Conservation (phyloP, 2,888 invertebrate genomes). For the Platycheirus rosarum region DNA sequence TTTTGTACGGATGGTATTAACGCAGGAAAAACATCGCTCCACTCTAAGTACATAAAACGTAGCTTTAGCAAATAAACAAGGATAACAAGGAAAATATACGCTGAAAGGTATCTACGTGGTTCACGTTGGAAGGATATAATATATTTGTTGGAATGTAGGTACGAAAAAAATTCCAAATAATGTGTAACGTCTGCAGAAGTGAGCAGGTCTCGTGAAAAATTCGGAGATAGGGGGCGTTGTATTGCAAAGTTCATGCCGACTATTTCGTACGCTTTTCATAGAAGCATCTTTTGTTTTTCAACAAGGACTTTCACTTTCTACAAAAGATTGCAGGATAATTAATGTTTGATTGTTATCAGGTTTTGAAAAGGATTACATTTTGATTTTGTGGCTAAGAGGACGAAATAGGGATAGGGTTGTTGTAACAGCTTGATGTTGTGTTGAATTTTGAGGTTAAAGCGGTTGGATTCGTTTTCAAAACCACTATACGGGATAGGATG, state of each 20-base stretch:
- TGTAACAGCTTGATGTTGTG: constrained; percentile 32
- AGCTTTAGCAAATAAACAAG: constrained; percentile 9
- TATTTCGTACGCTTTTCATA: not conserved
- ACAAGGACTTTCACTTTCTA: not conserved
- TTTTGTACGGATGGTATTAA: not conserved
- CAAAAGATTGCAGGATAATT: constrained; percentile 30
- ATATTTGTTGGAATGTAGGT: not conserved
- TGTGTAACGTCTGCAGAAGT: constrained; percentile 17
- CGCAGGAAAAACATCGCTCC: not conserved
- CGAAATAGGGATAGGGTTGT: constrained; percentile 33
- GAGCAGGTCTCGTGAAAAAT: constrained; percentile 37
- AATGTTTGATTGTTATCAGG: constrained; percentile 64
- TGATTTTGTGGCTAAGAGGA: constrained; percentile 37
- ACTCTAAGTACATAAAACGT: constrained; percentile 1
- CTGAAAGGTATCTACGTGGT: constrained; percentile 26
- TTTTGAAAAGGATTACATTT: constrained; percentile 46
- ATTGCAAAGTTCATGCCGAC: constrained; percentile 37
- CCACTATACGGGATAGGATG: not conserved
- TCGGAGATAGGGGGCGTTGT: too few species aligned
- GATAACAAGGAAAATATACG: constrained; percentile 7
- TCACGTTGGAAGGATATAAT: not conserved
- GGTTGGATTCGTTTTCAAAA: not conserved
- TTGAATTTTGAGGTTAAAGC: not conserved
- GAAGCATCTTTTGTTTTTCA: not conserved
- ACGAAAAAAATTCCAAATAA: not conserved